Base-by-base conservation (phyloP, 2,113 vertebrate species). In the Epinephelus lanceolatus region DNA sequence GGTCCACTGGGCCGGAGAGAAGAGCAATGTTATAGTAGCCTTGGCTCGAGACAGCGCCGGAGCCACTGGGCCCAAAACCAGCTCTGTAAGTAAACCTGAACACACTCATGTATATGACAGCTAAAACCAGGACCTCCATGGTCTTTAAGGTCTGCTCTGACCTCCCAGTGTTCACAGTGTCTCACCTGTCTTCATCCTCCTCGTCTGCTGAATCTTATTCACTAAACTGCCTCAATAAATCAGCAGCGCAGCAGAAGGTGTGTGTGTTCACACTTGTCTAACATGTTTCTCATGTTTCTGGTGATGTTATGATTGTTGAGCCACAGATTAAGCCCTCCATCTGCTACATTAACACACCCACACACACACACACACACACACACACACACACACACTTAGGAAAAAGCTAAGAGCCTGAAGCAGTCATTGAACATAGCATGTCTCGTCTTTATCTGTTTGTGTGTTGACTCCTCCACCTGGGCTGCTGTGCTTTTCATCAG, bases 1-100 rank as follows among this genome's bases (percentile, higher is more conserved):
- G 0, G 98, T 99, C 42, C 98, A 99, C 92, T 99, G 98, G 98
- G 98, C 98, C 0, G 98, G 98, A 76, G 97, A 99, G 94, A 99
- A 97, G 89, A 99, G 98, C 93, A 96, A 99, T 0, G 97, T 99
- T 80, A 99, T 99, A 0, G 97, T 99, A 61, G 98, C 98, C 8
- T 89, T 99, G 90, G 98, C 98, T 73, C 95, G 98, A 76, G 98
- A 99, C 92, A 98, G 97, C 79, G 92, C 96, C 47, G 96, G 96
- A 0, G 88, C 97, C 82, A 91, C 95, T 0, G 96, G 96, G n/a
- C 96, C 97, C 79, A 97, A 95, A 83, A 96, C 95, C 93, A 99
- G 98, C 15, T 96, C 98, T 0, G 98, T 99, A 72, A 98, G 96
- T 96, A 57, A 17, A 47, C n/a, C 37, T 47, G 4, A 12, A 37